These are phyloP conservation scores for Fringilla coelebs DNA, from an alignment of 2,797 vertebrate species.

Conservation along the genomic window DNA sequence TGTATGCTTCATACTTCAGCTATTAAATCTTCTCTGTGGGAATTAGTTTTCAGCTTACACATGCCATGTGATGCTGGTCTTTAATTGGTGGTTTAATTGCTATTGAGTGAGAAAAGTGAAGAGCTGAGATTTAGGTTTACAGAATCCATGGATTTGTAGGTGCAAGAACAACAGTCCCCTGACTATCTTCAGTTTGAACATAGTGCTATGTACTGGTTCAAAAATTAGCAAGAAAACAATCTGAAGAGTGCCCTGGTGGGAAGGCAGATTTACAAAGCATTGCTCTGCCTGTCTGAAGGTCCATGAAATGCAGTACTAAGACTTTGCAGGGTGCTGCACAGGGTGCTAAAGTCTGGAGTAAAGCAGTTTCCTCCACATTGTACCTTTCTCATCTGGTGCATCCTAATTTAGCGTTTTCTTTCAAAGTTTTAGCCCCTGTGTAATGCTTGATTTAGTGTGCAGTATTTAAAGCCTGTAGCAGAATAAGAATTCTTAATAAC, in stretches of 20 bases:
- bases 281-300: not conserved
- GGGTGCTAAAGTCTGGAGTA: not conserved
- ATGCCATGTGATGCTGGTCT: fast-evolving
- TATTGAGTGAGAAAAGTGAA: not conserved
- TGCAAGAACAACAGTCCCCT: not conserved
- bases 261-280: not conserved
- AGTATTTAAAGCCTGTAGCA: not conserved
- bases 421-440: not conserved
- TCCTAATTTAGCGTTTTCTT: not conserved
- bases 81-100: not conserved
- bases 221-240: not conserved
- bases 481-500: not conserved
- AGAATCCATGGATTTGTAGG: not conserved
- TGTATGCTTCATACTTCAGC: not conserved
- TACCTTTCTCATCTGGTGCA: not conserved
- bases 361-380: fast-evolving
- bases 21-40: not conserved
- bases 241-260: not conserved
- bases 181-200: not conserved
- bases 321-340: not conserved
- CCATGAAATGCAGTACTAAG: not conserved
- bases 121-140: not conserved
- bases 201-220: not conserved
- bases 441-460: not conserved
- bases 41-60: not conserved